Conservation (phyloP, 2,113 vertebrate genomes). For the Bubo bubo region DNA sequence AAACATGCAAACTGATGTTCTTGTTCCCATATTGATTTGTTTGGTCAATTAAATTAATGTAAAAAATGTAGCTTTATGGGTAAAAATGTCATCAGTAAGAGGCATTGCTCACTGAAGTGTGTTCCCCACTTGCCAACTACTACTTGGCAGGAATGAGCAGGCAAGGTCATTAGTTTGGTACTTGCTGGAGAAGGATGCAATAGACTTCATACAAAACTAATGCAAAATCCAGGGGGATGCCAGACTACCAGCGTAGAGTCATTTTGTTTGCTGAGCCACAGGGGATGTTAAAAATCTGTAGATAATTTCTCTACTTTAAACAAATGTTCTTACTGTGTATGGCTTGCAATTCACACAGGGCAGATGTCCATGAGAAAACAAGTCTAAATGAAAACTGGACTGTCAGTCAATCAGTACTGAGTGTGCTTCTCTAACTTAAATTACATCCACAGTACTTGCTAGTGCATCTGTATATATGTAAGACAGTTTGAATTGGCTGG, state of each 20-base stretch:
- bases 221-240: neutral
- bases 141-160: constrained; percentile 8
- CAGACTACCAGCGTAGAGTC: neutral
- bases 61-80: neutral
- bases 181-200: neutral
- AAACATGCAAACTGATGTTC: neutral
- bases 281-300: neutral
- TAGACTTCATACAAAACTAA: neutral
- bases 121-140: neutral
- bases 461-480: neutral
- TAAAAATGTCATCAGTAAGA: neutral
- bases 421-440: neutral
- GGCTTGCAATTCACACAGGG: neutral
- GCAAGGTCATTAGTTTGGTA: neutral
- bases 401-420: neutral
- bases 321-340: neutral
- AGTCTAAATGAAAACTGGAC: neutral
- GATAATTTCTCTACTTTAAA: neutral
- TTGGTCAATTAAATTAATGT: neutral
- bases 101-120: neutral
- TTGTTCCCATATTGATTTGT: neutral
- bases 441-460: neutral
- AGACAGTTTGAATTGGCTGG: neutral
- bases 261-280: neutral
- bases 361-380: neutral